Evolutionary conservation across 1,140 invertebrate species (phyloP), one percentile per base, ranked within the genome.

Genomic region (Trypoxylus dichotomus): DNA sequence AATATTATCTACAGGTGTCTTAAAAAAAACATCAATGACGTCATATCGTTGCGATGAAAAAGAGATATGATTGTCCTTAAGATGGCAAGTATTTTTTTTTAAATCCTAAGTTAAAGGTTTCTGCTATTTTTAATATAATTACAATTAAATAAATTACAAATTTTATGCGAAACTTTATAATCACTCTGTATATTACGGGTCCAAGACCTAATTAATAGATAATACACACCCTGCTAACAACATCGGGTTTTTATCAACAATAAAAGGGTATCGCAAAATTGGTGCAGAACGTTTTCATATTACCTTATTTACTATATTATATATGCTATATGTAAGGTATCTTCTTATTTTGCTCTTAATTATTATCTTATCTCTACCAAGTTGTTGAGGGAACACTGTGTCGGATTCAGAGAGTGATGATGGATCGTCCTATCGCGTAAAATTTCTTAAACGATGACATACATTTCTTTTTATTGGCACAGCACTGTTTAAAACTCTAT

Each of bases 401-500:
- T 68, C 60, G 60, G 60, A 68, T 68, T 27, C 24, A 21, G 21
- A 25, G 60, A 7, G 32, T 37, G 32, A 8, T 54, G 47, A 27
- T 68, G 13, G 24, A 15, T 25, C 21, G 60, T 68, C 60, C 25
- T 68, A 24, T 68, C 3, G 60, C 60, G 47, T 24, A 27, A 68
- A 68, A 27, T 68, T 27, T 27, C 27, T 68, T 13, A 24, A 58
- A 58, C 24, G 19, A 24, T 68, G 60, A 68, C 60, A 68, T 68
- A 68, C 11, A 68, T 11, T 11, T n/a, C 19, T n/a, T 63, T 63
- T 68, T 68, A 24, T 68, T 74, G 72, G 72, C 72, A 74, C 72
- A 74, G 72, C 72, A 68, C 60, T 68, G 60, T 68, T 68, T 68
- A 68, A 60, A 24, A 68, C 60, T 13, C 60, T 68, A 68, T 68